Conservation (phyloP, 2,113 vertebrate species). For the Cebus imitator region DNA sequence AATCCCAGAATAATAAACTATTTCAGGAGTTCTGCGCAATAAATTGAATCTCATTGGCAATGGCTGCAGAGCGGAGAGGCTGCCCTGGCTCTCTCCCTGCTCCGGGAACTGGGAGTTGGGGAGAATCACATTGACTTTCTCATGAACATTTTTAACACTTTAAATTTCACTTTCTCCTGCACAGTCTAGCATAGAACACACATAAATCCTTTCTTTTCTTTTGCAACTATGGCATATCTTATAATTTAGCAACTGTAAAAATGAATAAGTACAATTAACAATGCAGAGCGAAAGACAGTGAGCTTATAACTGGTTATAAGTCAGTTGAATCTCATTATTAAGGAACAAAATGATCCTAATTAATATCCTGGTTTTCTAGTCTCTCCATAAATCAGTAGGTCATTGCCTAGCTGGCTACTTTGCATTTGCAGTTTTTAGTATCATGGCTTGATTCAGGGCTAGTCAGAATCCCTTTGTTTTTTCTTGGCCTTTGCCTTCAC, state of each 20-base stretch:
- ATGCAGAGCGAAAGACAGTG: conserved; percentile 70
- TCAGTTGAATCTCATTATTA: conserved; percentile 77
- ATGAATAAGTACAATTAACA: conserved; percentile 80
- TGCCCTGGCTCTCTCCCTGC: neutral
- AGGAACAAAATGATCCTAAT: conserved; percentile 77
- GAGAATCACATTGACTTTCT: neutral
- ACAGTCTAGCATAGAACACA: neutral
- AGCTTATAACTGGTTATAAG: conserved; percentile 72
- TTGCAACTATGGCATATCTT: conserved; percentile 56
- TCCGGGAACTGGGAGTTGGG: neutral
- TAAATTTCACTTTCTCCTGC: conserved; percentile 42
- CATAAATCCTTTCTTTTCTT: conserved; percentile 65
- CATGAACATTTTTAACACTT: neutral
- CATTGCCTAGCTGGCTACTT: conserved; percentile 39
- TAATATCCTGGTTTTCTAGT: conserved; percentile 70
- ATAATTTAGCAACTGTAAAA: conserved; percentile 77
- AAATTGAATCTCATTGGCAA: neutral
- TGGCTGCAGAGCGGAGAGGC: neutral
- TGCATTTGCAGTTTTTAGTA: conserved; percentile 27
- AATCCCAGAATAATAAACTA: neutral
- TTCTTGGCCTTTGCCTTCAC: conserved; percentile 59
- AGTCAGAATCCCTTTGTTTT: conserved; percentile 42
- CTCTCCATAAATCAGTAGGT: conserved; percentile 66
- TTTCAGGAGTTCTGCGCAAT: neutral
- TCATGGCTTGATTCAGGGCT: conserved; percentile 34